Percentiles rank a stretch among this genome's conserved stretches.
These are phyloP conservation scores for Cyphomyrus discorhynchus DNA, from an alignment of 2,113 vertebrate species.

Conservation along the genomic window DNA sequence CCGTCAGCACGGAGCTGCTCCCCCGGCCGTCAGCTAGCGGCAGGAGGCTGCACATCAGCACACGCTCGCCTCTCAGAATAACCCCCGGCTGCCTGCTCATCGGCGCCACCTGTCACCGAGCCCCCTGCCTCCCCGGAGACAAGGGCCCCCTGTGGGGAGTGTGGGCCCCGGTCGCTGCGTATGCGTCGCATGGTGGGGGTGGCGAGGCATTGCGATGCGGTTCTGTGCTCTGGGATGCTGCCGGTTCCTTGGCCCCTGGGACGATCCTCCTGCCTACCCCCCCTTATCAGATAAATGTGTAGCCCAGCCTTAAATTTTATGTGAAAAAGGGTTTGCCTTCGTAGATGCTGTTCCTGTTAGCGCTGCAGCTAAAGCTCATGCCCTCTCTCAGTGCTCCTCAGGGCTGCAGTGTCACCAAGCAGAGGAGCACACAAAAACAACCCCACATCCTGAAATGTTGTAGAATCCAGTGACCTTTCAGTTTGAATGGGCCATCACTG, in stretches of 20 bases:
- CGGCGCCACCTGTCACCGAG: not conserved
- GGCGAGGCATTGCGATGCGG: not conserved
- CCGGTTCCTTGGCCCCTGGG: not conserved
- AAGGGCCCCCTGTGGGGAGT: not conserved
- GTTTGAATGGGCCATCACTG: not conserved
- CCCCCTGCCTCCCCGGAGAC: not conserved
- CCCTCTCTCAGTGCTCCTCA: not conserved
- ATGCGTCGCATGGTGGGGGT: not conserved
- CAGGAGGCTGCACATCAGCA: not conserved
- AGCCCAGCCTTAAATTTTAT: not conserved
- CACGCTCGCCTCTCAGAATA: not conserved
- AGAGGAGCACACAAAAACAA: not conserved
- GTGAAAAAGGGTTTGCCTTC: not conserved
- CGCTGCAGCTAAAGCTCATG: not conserved
- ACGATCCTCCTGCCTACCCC: not conserved
- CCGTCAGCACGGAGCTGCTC: constrained; percentile 11
- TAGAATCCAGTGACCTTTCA: not conserved
- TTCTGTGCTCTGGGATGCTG: not conserved
- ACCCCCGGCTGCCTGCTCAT: not conserved
- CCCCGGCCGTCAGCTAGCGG: not conserved
- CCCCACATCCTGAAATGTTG: not conserved
- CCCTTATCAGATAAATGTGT: not conserved
- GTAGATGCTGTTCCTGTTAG: not conserved
- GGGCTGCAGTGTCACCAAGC: not conserved
- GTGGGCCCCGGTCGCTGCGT: not conserved